Base-by-base conservation (phyloP, 92 coral and sea anemone genomes). In the Parazoanthus darwini region DNA sequence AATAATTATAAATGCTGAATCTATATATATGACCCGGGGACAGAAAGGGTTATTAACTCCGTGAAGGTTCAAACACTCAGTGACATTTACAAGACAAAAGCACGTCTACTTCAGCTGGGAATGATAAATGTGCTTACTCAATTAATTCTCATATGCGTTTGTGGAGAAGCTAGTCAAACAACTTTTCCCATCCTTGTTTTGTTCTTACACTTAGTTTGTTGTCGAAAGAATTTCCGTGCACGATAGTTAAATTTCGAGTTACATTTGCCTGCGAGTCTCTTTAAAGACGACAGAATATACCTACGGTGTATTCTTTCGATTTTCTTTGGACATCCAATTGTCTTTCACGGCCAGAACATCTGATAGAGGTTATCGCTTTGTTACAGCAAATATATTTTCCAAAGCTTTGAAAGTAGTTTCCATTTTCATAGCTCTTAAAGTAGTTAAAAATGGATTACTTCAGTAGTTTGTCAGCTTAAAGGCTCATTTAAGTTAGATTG, bases 11-110 rank as follows among this genome's bases (percentile, higher is more conserved):
- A 80, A 80, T 8, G 44, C 46, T 29, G 72, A 36, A 35, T 58
- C 85, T 22, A 80, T 56, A 58, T 80, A 54, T 36, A 80, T 46
- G 85, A 58, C 73, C 85, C 7, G 85, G 25, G 50, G 73, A 80
- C 26, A 80, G 44, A 54, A 36, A 56, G 44, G 65, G 46, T 16
- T 33, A 77, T 77, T 77, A 44, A 44, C 29, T 77, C 81, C 54
- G 23, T n/a, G n/a, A 18, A 42, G 58, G 35, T 6, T 33, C 15
- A 23, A 43, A 22, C 50, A n/a, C 18, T 43, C 23, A 44, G 79
- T 77, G 58, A 42, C 77, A 33, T 29, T 73, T 77, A 37, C 22
- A 77, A 77, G 59, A 77, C 81, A 42, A 77, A 73, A 33, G 77
- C 77, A 29, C n/a, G 11, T 15, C 77, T 33, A 73, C 37, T 73